phyloP scores from a whole-genome alignment of 1,140 invertebrate genomes.

The Cydia amplana region DNA sequence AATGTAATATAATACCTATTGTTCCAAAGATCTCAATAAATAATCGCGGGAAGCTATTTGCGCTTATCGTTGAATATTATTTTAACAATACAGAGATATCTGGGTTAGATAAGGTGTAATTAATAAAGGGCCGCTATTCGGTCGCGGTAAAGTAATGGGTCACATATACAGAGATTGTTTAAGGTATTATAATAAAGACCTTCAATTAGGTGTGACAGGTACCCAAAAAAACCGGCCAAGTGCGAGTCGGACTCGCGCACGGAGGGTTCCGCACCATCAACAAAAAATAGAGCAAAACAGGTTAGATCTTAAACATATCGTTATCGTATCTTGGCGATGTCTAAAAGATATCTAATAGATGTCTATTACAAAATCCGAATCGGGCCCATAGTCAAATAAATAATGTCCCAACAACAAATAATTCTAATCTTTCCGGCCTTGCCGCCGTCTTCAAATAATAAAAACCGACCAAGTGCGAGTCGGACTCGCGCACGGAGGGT shows the following conservation, averaged over 20 bases:
- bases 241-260: too few relatives aligned
- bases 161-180: not conserved
- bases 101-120: not conserved
- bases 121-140: not conserved
- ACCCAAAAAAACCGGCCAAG: too few relatives aligned
- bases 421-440: slow-evolving; percentile 64
- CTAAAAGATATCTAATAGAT: too few relatives aligned
- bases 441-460: slow-evolving; percentile 48
- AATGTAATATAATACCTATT: slow-evolving; percentile 77
- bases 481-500: too few relatives aligned
- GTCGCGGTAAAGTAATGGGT: not conserved
- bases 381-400: slow-evolving; percentile 73
- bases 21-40: slow-evolving; percentile 65
- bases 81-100: slow-evolving; percentile 17
- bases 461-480: too few relatives aligned
- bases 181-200: not conserved
- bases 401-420: slow-evolving; percentile 70
- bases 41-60: slow-evolving; percentile 66
- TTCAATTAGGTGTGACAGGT: not conserved
- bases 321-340: too few relatives aligned
- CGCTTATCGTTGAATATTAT: slow-evolving; percentile 48
- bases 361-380: too few relatives aligned
- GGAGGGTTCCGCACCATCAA: too few relatives aligned
- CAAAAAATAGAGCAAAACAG: too few relatives aligned
- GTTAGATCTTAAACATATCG: too few relatives aligned